Percentiles rank a stretch among this genome's conserved stretches.
Evolutionary conservation across 2,113 vertebrate species (phyloP).

Genomic region (Paedocypris sp.): DNA sequence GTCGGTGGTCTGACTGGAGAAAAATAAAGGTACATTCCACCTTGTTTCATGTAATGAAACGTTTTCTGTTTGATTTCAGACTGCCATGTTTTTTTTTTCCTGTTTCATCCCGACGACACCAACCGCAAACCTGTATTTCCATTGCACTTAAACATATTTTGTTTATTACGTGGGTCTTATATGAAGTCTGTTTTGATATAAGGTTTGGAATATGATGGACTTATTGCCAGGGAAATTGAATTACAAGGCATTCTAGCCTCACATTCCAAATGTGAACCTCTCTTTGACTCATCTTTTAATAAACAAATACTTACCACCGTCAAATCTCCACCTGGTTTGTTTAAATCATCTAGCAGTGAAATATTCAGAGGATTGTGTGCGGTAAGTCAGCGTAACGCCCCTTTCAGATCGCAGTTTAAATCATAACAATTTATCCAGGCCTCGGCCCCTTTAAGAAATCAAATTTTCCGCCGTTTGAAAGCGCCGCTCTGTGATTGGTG

Average conservation of each 20-base stretch:
- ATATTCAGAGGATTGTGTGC: not conserved
- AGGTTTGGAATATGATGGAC: slow-evolving; percentile 63
- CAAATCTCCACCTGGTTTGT: slow-evolving; percentile 63
- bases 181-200: slow-evolving; percentile 66
- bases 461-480: slow-evolving; percentile 55
- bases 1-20: slow-evolving; percentile 50
- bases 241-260: slow-evolving; percentile 62
- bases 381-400: too few relatives aligned
- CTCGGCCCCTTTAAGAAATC: slow-evolving; percentile 64
- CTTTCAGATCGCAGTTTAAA: too few relatives aligned
- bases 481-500: slow-evolving; percentile 54
- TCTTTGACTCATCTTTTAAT: slow-evolving; percentile 72
- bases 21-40: slow-evolving; percentile 63
- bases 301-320: slow-evolving; percentile 71
- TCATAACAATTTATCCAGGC: slow-evolving; percentile 5
- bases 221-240: slow-evolving; percentile 54
- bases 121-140: slow-evolving; percentile 69
- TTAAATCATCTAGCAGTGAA: slow-evolving; percentile 54
- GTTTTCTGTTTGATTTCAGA: slow-evolving; percentile 62
- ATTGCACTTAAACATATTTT: slow-evolving; percentile 74
- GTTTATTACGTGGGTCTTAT: slow-evolving; percentile 71
- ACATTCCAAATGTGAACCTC: slow-evolving; percentile 68
- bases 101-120: slow-evolving; percentile 41
- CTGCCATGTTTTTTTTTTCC: slow-evolving; percentile 62
- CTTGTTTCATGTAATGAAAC: slow-evolving; percentile 72